Evolutionary conservation across 2,888 invertebrate species (phyloP).

Genomic region (Onthophagus sagittarius): DNA sequence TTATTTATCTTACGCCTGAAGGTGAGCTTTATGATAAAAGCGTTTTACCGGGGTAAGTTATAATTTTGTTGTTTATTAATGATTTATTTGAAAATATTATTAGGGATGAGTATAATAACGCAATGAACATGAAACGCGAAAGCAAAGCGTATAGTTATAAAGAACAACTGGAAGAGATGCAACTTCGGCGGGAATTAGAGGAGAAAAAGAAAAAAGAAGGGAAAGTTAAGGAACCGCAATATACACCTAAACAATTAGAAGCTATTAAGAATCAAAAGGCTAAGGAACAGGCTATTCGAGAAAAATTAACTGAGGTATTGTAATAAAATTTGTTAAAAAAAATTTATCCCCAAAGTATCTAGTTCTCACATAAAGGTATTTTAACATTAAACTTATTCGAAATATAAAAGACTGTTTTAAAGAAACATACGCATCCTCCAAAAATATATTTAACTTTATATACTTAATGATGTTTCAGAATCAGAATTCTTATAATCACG

Average conservation of each 20-base stretch:
- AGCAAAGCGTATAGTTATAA: conserved; percentile 96
- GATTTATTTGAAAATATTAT: neutral
- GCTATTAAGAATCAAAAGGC: conserved; percentile 79
- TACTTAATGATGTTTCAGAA: too few relatives aligned
- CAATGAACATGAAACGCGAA: conserved; percentile 86
- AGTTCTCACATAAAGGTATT: too few relatives aligned
- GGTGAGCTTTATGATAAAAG: conserved; percentile 90
- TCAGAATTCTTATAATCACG: too few relatives aligned
- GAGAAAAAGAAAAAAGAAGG: conserved; percentile 81
- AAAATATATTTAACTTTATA: too few relatives aligned
- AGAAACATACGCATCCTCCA: too few relatives aligned
- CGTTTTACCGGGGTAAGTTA: conserved; percentile 61
- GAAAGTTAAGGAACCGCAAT: conserved; percentile 66
- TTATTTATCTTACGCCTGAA: conserved; percentile 78
- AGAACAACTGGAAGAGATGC: conserved; percentile 93
- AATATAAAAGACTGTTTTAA: too few relatives aligned
- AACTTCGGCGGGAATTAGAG: conserved; percentile 87
- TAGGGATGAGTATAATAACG: conserved; percentile 52
- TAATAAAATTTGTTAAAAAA: too few relatives aligned
- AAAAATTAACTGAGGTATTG: conserved; percentile 61
- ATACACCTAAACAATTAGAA: conserved; percentile 89
- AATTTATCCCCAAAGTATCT: too few relatives aligned
- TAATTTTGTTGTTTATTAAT: neutral
- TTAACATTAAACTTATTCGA: too few relatives aligned
- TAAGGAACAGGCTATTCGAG: conserved; percentile 77